phyloP scores from a whole-genome alignment of 2,113 vertebrate species.

The Pseudorhombus dupliciocellatus region DNA sequence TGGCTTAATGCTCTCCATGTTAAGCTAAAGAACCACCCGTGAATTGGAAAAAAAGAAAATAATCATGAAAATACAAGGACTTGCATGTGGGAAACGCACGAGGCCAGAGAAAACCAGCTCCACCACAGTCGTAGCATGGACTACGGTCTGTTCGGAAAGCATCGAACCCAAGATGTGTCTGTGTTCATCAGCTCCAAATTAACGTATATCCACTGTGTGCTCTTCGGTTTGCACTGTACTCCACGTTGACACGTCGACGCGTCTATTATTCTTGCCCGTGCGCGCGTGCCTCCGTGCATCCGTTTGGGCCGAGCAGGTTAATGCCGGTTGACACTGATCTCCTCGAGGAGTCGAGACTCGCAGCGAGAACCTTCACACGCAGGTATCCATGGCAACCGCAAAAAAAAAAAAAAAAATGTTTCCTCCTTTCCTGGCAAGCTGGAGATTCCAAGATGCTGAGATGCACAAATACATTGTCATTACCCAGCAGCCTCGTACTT shows the following conservation, averaged over 20 bases:
- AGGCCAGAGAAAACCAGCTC: neutral
- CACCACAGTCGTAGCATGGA: no score
- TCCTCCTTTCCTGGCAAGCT: conserved; percentile 62
- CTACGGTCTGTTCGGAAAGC: no score
- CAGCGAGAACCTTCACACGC: conserved; percentile 70
- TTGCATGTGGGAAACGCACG: no score
- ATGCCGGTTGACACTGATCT: conserved; percentile 80
- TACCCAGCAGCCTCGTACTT: conserved; percentile 70
- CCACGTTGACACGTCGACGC: conserved; percentile 29
- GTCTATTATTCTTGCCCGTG: conserved; percentile 43
- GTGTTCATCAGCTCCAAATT: conserved; percentile 23
- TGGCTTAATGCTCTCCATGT: conserved; percentile 12
- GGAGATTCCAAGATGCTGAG: conserved; percentile 75
- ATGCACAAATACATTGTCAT: conserved; percentile 80
- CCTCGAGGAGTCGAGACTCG: conserved; percentile 75
- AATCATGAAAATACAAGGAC: neutral
- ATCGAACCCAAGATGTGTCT: conserved; percentile 23
- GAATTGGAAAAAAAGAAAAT: neutral
- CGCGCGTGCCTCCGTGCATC: conserved; percentile 62
- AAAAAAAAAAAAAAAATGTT: conserved; percentile 71
- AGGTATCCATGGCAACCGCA: conserved; percentile 81
- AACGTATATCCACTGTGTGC: conserved; percentile 31
- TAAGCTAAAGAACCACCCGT: conserved; percentile 8
- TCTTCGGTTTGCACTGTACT: conserved; percentile 29
- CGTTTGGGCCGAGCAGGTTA: conserved; percentile 74